Base-by-base conservation (phyloP, 2,797 vertebrate species). In the Natrix natrix region DNA sequence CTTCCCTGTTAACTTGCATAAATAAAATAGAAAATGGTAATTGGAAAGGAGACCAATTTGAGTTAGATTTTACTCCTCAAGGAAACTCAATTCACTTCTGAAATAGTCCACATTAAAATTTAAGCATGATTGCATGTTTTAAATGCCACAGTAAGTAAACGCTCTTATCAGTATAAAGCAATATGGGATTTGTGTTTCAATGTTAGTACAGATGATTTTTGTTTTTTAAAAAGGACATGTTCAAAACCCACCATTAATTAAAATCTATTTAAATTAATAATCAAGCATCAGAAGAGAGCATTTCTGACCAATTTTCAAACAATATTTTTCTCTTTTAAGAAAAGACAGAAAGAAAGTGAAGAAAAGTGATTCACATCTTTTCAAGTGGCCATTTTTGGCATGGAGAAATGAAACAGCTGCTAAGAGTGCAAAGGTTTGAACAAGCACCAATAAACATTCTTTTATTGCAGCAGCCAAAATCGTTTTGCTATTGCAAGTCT, bases 11-110 rank as follows among this genome's bases (percentile, higher is more conserved):
- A 94, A 94, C 8, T 5, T n/a, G 57, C 92, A 74, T 91, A 95
- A 97, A 94, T 92, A 96, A 95, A 92, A 5, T 56, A 94, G 48
- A 93, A 96, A 86, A 93, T 95, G 92, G 59, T 90, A 95, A 94
- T 63, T 74, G 83, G 43, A 95, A 95, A 90, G 86, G 94, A 94
- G 37, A 94, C 28, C 74, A 93, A 89, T 93, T 56, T 83, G 60
- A 94, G 43, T 90, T 87, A 78, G 14, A 61, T 37, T 57, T 48
- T 95, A 94, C 91, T 88, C 91, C 89, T 94, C 66, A 93, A 93
- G 83, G 60, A 56, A 97, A 92, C 54, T 94, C 17, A 86, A 93
- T 91, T 90, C 93, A 61, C 59, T 87, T 93, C 88, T 91, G 54
- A 14, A 95, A 78, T 90, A 94, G 26, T 3, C 56, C 88, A 91